Conservation (phyloP, 2,113 vertebrate species). For the Lycaon pictus region DNA sequence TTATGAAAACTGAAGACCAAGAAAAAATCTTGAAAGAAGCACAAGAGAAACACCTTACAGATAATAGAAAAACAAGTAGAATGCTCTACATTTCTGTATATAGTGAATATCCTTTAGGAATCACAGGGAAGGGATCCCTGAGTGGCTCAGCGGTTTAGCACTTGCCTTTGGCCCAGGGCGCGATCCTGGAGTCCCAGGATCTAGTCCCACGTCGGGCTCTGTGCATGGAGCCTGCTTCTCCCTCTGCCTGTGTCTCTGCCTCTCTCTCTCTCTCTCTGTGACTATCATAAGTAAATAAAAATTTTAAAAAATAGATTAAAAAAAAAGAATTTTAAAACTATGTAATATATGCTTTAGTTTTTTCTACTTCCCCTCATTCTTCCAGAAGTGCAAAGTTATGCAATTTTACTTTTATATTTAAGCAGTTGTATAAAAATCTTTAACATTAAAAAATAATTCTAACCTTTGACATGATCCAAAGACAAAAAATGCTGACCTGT, state of each 20-base stretch:
- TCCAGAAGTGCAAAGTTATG: not conserved
- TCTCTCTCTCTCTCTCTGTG: too few species aligned
- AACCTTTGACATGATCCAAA: conserved; percentile 14
- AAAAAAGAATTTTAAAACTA: not conserved
- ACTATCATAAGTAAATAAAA: too few species aligned
- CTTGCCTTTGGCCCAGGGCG: too few species aligned
- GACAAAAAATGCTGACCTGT: not conserved
- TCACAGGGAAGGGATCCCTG: not conserved
- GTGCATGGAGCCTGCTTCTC: too few species aligned
- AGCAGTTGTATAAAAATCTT: not conserved
- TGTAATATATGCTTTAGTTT: not conserved
- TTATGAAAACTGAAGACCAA: not conserved
- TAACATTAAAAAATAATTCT: conserved; percentile 37
- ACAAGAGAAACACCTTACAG: not conserved
- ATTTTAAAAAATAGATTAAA: too few species aligned
- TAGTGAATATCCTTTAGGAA: not conserved
- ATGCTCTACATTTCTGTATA: not conserved
- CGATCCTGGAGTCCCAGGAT: too few species aligned
- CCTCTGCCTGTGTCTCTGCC: too few species aligned
- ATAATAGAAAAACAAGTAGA: not conserved
- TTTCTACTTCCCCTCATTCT: not conserved
- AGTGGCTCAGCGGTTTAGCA: too few species aligned
- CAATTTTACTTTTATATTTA: conserved; percentile 18
- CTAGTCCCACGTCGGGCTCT: too few species aligned
- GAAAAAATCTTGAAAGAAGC: not conserved